Base-by-base conservation (phyloP, 2,888 invertebrate species). In the Calameuta filiformis region DNA sequence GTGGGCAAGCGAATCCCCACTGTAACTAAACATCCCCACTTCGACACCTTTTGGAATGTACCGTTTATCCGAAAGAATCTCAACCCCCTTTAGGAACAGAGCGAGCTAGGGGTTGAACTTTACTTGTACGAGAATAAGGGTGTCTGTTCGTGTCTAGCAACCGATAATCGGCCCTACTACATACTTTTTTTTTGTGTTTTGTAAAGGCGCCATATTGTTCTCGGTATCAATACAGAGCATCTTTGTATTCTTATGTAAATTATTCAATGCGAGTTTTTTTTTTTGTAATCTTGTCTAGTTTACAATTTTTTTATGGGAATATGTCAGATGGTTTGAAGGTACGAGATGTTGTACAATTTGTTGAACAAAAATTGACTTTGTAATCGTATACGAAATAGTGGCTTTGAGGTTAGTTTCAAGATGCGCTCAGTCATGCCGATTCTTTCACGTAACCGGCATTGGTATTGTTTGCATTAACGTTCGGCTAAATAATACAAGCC, bases 151-250 rank as follows among this genome's bases (percentile, higher is more conserved):
- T 85, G 87, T 85, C 86, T 86, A 83, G 85, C 83, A 84, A 87
- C 81, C 85, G 88, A 88, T 89, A 89, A 89, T 89, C 89, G 89
- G 83, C 83, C 82, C 84, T 56, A 40, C 15, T 40, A 56, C 23
- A 56, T 56, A 56, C 9, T 40, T 56, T 56, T 23, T 23, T 56
- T 56, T 56, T 9, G 23, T 56, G 23, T 56, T 23, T 56, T 23
- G 23, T 56, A 56, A 23, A 9, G 56, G 9, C 9, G 56, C 56
- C 56, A 56, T 56, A 56, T 56, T 56, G 23, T 23, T 56, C 23
- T 56, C 23, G 23, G 6, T 23, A 56, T 56, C 9, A 56, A 56
- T 56, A 23, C 56, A 56, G 56, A 56, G 9, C 56, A 56, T 56
- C 56, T 56, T 56, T 56, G 56, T 56, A 56, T 56, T 23, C 56